A percentile compares a stretch with the other conserved stretches of the same genome.
Evolutionary conservation across 2,113 vertebrate genomes (phyloP).

Genomic region (Seriola rivoliana): DNA sequence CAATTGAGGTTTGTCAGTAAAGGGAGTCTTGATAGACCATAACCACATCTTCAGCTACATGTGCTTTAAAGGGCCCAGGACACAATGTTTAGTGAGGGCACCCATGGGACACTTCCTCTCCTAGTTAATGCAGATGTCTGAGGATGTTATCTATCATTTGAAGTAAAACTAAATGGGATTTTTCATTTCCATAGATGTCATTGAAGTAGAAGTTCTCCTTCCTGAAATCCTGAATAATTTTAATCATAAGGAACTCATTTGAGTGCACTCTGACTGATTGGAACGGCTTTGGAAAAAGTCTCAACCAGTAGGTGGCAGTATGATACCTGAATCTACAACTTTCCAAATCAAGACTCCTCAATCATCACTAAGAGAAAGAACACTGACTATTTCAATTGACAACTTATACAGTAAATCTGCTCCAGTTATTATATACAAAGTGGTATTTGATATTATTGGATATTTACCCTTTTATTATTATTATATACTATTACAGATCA

Average conservation of each 20-base stretch:
- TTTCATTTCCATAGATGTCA: constrained; percentile 34
- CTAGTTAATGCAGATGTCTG: constrained; percentile 40
- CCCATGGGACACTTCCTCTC: constrained; percentile 33
- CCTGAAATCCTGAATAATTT: constrained; percentile 35
- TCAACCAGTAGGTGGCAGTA: constrained; percentile 86
- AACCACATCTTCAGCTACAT: constrained; percentile 54
- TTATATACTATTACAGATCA: not conserved
- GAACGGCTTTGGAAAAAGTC: constrained; percentile 11
- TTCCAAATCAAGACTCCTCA: constrained; percentile 51
- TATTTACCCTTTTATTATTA: constrained; percentile 29
- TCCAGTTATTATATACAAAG: constrained; percentile 23
- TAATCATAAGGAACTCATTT: constrained; percentile 47
- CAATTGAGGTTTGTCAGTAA: constrained; percentile 66
- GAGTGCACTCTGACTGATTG: constrained; percentile 35
- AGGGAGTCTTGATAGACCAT: constrained; percentile 59
- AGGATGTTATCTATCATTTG: constrained; percentile 44
- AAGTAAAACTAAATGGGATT: constrained; percentile 37
- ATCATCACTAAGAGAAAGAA: constrained; percentile 59
- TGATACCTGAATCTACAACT: constrained; percentile 77
- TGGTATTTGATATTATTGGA: not conserved
- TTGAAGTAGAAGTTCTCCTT: constrained; percentile 25
- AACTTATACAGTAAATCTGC: constrained; percentile 54
- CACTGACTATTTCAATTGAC: constrained; percentile 56
- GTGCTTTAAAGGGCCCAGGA: constrained; percentile 33
- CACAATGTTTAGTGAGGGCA: constrained; percentile 33